phyloP scores from a whole-genome alignment of 2,797 vertebrate genomes.

The Phylloscopus collybita region DNA sequence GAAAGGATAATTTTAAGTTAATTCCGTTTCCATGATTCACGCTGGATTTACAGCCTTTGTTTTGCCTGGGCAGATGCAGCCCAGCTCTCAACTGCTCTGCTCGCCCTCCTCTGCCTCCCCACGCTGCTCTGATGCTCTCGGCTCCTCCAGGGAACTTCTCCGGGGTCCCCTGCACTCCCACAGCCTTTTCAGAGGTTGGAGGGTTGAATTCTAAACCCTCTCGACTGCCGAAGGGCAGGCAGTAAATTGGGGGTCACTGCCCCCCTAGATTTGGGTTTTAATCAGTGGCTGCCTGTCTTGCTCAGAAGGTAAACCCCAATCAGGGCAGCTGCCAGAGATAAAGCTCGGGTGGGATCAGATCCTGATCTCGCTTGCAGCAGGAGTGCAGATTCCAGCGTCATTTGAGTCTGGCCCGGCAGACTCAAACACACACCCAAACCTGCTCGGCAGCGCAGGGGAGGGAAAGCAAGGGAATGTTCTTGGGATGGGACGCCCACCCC shows the following conservation, averaged over 20 bases:
- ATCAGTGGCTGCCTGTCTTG: neutral
- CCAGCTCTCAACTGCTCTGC: neutral
- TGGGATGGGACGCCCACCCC: neutral
- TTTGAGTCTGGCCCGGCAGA: neutral
- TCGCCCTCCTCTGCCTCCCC: neutral
- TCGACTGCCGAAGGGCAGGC: neutral
- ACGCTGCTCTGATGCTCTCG: rapidly evolving
- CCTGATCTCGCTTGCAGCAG: neutral
- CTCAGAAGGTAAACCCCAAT: neutral
- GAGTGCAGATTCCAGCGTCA: neutral
- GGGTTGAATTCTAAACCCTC: neutral
- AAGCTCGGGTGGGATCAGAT: neutral
- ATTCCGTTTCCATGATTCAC: neutral
- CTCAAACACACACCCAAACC: rapidly evolving
- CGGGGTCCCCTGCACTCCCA: neutral
- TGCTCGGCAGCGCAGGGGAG: rapidly evolving
- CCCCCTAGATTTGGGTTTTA: neutral
- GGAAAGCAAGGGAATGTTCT: neutral
- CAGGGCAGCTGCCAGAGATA: constrained; percentile 12
- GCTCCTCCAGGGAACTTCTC: neutral
- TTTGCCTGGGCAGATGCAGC: neutral
- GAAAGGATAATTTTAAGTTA: constrained; percentile 33
- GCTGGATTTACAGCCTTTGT: neutral
- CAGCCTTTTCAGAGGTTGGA: neutral
- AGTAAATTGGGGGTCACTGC: neutral